Base-by-base conservation (phyloP, 2,113 vertebrate genomes). In the Ramphastos sulfuratus region DNA sequence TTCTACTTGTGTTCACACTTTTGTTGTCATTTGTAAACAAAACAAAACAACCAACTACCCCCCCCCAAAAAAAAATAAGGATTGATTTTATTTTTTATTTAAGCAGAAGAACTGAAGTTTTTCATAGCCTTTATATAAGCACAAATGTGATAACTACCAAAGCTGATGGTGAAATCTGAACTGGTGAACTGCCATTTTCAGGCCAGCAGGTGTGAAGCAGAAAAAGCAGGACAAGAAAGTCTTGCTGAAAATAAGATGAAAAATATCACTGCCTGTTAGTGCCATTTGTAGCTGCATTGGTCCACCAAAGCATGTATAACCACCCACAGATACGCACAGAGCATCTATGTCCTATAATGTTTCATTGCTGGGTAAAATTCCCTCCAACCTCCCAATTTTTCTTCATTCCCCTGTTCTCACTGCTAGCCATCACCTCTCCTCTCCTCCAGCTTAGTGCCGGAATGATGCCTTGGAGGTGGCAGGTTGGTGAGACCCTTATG, bases 1-100 rank as follows among this genome's bases (percentile, higher is more conserved):
- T 88, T 31, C 54, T 84, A 78, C 76, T 80, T 25, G 31, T 83
- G 76, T 78, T 86, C 82, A 95, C 75, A 86, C 65, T 64, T 88
- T 58, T 88, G 61, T 71, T 81, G 76, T 71, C 15, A 58, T 81
- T 72, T 35, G 13, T 15, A 9, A 37, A 30, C 58, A 75, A 35
- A 37, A 30, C 58, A 75, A 35, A 21, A 27, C 16, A 31, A 7
- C 35, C 7, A 9, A 60, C 17, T 17, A 8, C 16, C 44, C 44
- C 46, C 50, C 21, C 50, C 21, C 11, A 12, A 37, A 64, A 2
- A 52, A 63, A 52, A 75, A 30, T 12, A 37, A 82, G 27, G 30
- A 69, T 86, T 81, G 84, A 48, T 90, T 84, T 85, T 84, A 33
- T 28, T 89, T 89, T 86, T 89, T 31, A 24, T 76, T 93, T 79